Evolutionary conservation across 2,113 vertebrate species (phyloP), one percentile per base, ranked within the genome.

Genomic region (Melanostigma gelatinosum): DNA sequence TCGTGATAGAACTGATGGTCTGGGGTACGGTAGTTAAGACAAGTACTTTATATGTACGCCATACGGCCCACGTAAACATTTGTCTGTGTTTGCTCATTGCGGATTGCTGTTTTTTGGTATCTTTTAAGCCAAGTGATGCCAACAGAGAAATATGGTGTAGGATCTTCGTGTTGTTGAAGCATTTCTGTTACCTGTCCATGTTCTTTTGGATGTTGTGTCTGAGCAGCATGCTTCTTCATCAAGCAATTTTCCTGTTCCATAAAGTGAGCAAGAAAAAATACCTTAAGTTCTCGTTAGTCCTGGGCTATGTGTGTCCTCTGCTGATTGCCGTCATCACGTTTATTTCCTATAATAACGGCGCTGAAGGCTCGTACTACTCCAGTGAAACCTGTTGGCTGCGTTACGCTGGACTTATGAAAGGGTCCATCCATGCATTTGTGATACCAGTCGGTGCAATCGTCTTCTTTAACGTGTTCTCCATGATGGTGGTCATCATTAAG

Each of bases 151-250:
- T 32, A 0, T 85, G 94, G 89, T 99, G 97, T 38, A 36, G 83
- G n/a, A 70, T 89, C 0, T 67, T 94, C 5, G 95, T 96, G 0
- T 93, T 97, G 61, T 88, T 97, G 65, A 95, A 96, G 75, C 97
- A 99, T 79, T 97, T 97, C 58, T 96, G 94, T 83, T 98, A 95
- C 79, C 91, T 99, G 62, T 89, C 97, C 11, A 95, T 96, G 90
- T 99, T 99, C 82, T 99, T 98, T 91, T 99, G 98, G 98, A 99
- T 97, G 96, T 86, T 99, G 67, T 95, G 95, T 38, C 92, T 97
- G 58, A 97, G 97, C 64, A 80, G 94, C 63, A 96, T 96, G 68
- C 96, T 99, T 22, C 96, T 99, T 72, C 97, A 99, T 77, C 95
- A 97, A 27, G 64, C 97, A 5, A 80, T 97, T 61, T 98, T 97